Conservation (phyloP, 1,140 invertebrate genomes). For the Tetramorium simillimum region DNA sequence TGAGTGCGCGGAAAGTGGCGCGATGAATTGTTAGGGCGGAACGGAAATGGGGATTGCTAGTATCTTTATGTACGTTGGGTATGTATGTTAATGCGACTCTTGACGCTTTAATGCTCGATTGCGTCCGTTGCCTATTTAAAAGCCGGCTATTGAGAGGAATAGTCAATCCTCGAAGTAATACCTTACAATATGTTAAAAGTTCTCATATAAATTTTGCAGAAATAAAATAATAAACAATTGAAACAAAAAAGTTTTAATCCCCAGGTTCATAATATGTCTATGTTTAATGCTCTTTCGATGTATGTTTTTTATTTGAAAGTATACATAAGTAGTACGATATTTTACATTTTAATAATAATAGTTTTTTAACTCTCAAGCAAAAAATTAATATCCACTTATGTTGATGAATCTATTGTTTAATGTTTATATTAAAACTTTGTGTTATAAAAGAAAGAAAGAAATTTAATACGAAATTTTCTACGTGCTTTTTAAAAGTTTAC, state of each 20-base stretch:
- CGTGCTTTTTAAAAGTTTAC: not conserved
- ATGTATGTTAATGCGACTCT: slow-evolving; percentile 4
- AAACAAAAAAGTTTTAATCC: not conserved
- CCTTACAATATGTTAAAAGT: not conserved
- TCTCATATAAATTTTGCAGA: not conserved
- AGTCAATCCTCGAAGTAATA: not conserved
- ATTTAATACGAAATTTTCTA: slow-evolving; percentile 11
- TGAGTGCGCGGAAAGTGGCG: slow-evolving; percentile 65
- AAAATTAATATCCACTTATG: not conserved
- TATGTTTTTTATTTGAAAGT: not conserved
- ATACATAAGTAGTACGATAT: not conserved
- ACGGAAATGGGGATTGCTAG: not conserved
- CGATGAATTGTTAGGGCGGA: slow-evolving; percentile 53
- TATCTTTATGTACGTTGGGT: slow-evolving; percentile 31
- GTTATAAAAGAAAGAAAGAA: not conserved
- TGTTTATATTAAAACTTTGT: not conserved
- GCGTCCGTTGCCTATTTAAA: not conserved
- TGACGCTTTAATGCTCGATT: slow-evolving; percentile 14
- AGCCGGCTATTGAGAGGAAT: not conserved
- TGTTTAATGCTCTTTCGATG: not conserved
- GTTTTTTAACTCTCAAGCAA: not conserved
- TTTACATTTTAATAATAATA: not conserved
- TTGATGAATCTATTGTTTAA: not conserved
- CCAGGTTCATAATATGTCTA: not conserved
- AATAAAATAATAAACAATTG: not conserved